Conservation (phyloP, 2,113 vertebrate species). For the Phrynosoma platyrhinos region DNA sequence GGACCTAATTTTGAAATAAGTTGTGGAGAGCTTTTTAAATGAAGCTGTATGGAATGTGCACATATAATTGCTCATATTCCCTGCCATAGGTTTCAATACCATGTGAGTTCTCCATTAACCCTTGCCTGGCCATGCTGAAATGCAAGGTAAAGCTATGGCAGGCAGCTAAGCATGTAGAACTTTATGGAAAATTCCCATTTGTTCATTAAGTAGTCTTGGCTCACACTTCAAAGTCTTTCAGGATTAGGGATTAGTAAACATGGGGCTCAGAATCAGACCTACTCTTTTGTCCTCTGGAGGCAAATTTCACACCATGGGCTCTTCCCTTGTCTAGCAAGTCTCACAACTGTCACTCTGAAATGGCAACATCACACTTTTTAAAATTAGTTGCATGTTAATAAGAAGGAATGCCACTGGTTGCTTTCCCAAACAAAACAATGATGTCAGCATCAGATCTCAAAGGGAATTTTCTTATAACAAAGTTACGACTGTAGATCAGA, state of each 20-base stretch:
- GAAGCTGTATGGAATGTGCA: neutral
- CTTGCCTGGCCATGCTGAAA: neutral
- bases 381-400: neutral
- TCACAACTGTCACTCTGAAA: neutral
- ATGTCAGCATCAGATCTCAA: slow-evolving; percentile 3
- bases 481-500: neutral
- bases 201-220: neutral
- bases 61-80: slow-evolving; percentile 3
- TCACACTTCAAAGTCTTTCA: neutral
- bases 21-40: neutral
- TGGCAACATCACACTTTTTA: neutral
- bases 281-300: neutral
- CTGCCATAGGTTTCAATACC: slow-evolving; percentile 1
- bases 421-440: neutral
- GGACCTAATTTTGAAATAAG: neutral
- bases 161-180: neutral
- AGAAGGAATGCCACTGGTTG: neutral
- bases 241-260: neutral
- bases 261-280: neutral
- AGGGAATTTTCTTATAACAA: neutral
- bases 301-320: neutral
- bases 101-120: neutral
- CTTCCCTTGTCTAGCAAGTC: neutral
- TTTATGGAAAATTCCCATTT: neutral
- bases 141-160: neutral